Base-by-base conservation (phyloP, 2,113 vertebrate species). In the Pleuronectes platessa region DNA sequence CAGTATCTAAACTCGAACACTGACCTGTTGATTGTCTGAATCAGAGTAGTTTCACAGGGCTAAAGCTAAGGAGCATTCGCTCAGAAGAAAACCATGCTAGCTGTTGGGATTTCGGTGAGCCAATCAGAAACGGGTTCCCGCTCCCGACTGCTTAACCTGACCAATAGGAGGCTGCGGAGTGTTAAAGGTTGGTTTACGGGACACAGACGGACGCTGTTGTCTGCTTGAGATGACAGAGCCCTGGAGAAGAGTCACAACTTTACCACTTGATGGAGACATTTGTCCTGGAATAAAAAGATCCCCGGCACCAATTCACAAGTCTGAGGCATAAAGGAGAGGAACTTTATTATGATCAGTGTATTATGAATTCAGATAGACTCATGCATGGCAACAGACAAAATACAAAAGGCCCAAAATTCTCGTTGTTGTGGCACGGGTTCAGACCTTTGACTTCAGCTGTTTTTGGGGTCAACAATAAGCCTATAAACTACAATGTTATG, bases 21-120 rank as follows among this genome's bases (percentile, higher is more conserved):
- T 17, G 68, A 92, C 89, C 88, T 92, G 89, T 90, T 90, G 90
- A 88, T 83, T 81, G 42, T 83, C 75, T 18, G 27, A 74, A 3
- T 84, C 63, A 67, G 45, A 47, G 17, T 37, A 49, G 42, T 63
- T 65, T 26, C 58, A 68, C 21, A 49, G 1, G 62, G 70, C 68
- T 26, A 64, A 70, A 54, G 74, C 81, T 74, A 80, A 74, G 15
- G 15, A 20, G 24, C 1, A 1, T 24, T 15, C 0, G 27, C 2
- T 27, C 23, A 76, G 0, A 20, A 74, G 40, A 1, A 21, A 13
- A 0, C 1, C 55, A 0, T 86, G 78, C 74, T 87, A 23, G 61
- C 26, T 67, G 61, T 63, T 76, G 6, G 21, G 10, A 3, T 42
- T 61, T 35, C 13, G 23, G 23, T 0, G 0, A 76, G 37, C 86